phyloP scores from a whole-genome alignment of 2,888 invertebrate species.

The Platycnemis pennipes region DNA sequence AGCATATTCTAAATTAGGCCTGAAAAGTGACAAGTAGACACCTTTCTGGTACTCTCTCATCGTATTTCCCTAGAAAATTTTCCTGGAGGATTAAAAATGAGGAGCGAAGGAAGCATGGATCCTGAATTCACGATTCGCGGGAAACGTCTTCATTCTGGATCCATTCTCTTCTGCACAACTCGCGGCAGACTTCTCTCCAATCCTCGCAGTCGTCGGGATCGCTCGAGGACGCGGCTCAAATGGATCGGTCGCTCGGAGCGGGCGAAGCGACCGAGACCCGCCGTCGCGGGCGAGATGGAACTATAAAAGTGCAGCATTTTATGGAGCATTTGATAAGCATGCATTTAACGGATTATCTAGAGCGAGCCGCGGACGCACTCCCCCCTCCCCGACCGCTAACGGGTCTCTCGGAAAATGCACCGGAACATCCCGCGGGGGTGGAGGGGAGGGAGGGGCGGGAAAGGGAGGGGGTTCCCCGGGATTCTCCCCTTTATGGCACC shows the following conservation, averaged over 20 bases:
- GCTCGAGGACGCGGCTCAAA: background rate
- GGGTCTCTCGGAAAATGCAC: background rate
- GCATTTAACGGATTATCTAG: conserved; percentile 26
- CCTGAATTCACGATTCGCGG: too few relatives aligned
- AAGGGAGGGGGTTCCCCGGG: background rate
- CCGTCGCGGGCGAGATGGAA: background rate
- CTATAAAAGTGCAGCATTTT: background rate
- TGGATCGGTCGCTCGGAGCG: background rate
- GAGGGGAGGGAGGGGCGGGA: background rate
- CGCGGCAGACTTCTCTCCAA: too few relatives aligned
- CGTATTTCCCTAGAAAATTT: too few relatives aligned
- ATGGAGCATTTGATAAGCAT: background rate
- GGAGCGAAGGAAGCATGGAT: too few relatives aligned
- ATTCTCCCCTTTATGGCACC: background rate
- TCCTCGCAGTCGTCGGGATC: background rate
- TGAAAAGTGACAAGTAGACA: too few relatives aligned
- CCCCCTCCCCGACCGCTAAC: background rate
- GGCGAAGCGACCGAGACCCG: background rate
- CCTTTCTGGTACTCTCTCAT: too few relatives aligned
- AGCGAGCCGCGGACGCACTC: background rate
- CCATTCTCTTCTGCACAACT: too few relatives aligned
- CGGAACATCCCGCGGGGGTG: background rate
- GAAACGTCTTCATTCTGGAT: too few relatives aligned
- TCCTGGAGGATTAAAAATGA: too few relatives aligned
- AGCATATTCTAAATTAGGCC: too few relatives aligned